phyloP scores from a whole-genome alignment of 1,140 invertebrate genomes.

The Acromyrmex heyeri region DNA sequence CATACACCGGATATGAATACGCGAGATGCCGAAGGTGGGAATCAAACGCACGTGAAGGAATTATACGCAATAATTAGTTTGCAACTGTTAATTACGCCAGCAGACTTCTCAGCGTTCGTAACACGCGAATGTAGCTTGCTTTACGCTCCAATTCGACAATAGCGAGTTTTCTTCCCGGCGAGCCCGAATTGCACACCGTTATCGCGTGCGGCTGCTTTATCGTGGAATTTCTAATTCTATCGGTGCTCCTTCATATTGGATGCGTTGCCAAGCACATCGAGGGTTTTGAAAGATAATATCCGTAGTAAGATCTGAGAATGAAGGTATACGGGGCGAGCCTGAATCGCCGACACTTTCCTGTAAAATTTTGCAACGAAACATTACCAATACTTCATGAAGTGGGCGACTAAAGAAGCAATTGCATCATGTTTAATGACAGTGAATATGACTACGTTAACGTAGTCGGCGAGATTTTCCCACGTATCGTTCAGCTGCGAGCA shows the following conservation, averaged over 20 bases:
- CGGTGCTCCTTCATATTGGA: neutral
- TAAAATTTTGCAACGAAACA: conserved; percentile 69
- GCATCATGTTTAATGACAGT: conserved; percentile 65
- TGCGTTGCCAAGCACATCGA: neutral
- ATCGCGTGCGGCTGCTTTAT: conserved; percentile 23
- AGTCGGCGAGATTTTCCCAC: conserved; percentile 61
- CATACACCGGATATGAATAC: conserved; percentile 38
- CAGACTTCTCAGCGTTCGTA: neutral
- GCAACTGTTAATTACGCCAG: conserved; percentile 40
- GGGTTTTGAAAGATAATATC: conserved; percentile 33
- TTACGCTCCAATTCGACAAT: conserved; percentile 48
- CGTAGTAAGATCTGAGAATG: neutral
- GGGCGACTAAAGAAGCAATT: conserved; percentile 68
- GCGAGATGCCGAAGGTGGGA: conserved; percentile 38
- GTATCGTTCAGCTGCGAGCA: conserved; percentile 22
- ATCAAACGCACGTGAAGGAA: conserved; percentile 26
- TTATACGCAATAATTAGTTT: conserved; percentile 53
- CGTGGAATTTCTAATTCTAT: conserved; percentile 29
- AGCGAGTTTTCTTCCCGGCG: conserved; percentile 20
- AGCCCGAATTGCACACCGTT: conserved; percentile 20
- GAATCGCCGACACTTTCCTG: conserved; percentile 72
- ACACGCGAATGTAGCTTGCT: conserved; percentile 35
- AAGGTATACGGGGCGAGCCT: neutral
- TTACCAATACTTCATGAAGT: conserved; percentile 69
- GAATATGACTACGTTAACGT: conserved; percentile 13